Base-by-base conservation (phyloP, 2,888 invertebrate genomes). In the Phymatocera aterrima region DNA sequence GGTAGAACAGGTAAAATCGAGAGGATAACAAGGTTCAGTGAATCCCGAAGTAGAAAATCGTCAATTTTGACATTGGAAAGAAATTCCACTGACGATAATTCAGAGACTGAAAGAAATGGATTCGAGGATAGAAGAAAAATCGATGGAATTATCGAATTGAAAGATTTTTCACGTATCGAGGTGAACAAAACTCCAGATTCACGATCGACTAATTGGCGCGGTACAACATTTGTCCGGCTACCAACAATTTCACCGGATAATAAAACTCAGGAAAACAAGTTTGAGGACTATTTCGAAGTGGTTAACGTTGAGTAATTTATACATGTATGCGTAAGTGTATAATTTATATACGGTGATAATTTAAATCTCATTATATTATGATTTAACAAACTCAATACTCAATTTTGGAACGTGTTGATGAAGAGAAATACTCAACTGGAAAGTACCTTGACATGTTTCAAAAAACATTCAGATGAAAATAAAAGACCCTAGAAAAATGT, bases 281-380 rank as follows among this genome's bases (percentile, higher is more conserved):
- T 75, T 31, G 57, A 75, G 40, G 74, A 75, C 48, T 75, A 75
- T 12, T 75, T 75, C 40, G 74, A 75, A 28, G 40, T 75, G 6
- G 57, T 75, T 28, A 28, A 54, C 3, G 40, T 75, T 10, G 37
- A 37, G 15, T 75, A 10, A 75, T 21, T 34, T 60, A 3, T 34
- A 34, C n/a, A 18, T 31, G 5, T 37, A 28, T 64, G 15, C 1
- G 24, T 60, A 64, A n/a, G 1, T 51, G 40, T 28, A 10, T 10
- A 46, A n/a, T 21, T 43, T 12, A 21, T 37, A 65, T 40, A 4
- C 12, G 28, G 34, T 12, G n/a, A 37, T 64, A 1, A 40, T 60
- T 37, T 37, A 65, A 40, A 34, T 60, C 18, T 40, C n/a, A n/a
- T 31, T 61, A 61, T 43, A 61, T 15, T 54, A 24, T 34, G n/a